Conservation (phyloP, 35 echinoderm and acorn worm genomes). For the Diadema setosum region DNA sequence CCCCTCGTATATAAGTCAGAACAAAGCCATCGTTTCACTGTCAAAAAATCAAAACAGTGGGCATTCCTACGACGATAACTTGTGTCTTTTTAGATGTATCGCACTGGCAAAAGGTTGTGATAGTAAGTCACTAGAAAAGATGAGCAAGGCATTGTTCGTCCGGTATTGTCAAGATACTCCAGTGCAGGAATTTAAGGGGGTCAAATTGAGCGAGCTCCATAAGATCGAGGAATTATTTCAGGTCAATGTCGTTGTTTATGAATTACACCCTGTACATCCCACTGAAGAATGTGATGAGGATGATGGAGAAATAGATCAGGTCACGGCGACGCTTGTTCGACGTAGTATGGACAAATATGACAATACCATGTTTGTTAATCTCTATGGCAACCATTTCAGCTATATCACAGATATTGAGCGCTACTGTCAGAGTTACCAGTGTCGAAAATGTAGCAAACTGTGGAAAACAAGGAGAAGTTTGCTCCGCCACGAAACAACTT, state of each 20-base stretch:
- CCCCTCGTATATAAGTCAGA: background rate
- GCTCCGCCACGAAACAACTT: slow-evolving; percentile 9
- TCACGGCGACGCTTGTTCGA: no score
- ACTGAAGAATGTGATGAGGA: no score
- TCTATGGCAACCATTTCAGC: slow-evolving; percentile 43
- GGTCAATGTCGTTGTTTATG: background rate
- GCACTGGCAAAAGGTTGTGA: background rate
- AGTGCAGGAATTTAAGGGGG: background rate
- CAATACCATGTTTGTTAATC: slow-evolving; percentile 40
- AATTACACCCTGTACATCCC: background rate
- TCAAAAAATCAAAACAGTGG: background rate
- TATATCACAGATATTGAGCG: slow-evolving; percentile 45
- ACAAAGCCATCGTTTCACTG: background rate
- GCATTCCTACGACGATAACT: background rate
- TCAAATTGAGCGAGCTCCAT: background rate
- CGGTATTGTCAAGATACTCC: background rate
- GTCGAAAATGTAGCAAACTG: slow-evolving; percentile 22
- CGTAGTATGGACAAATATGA: no score
- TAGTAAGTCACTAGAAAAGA: background rate
- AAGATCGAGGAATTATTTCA: background rate
- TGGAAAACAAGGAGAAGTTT: background rate
- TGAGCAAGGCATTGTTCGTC: background rate
- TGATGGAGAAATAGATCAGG: no score
- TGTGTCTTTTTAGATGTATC: slow-evolving; percentile 43
- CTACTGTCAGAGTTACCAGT: slow-evolving; percentile 18